Base-by-base conservation (phyloP, 1,140 invertebrate species). In the Dinothrombium tinctorium region DNA sequence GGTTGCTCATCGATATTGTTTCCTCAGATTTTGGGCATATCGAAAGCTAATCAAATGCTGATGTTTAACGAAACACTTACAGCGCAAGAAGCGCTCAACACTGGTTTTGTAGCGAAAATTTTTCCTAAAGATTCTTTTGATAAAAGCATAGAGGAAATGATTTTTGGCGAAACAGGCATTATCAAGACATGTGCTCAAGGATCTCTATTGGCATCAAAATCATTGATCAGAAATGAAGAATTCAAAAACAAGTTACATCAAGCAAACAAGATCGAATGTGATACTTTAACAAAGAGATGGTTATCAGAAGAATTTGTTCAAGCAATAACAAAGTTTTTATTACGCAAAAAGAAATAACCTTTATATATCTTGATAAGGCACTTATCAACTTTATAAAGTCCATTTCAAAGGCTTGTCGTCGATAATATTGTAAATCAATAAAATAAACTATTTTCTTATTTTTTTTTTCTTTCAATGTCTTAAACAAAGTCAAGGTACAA, bases 1-100 rank as follows among this genome's bases (percentile, higher is more conserved):
- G 82, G 72, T 12, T 69, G 79, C 53, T 82, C 83, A 6, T 72
- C 75, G 9, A 75, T 73, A 49, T 73, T 69, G 24, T 89, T 89
- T 55, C 79, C 84, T 0, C 64, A 59, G 51, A 58, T 89, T 23
- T 67, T 94, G 60, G 87, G 87, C 45, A 37, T 19, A 40, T 43
- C 49, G 7, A 53, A 81, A 68, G 81, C 83, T 19, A 66, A 62
- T 42, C 76, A 87, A 57, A 59, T 89, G 58, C 58, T 92, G 26
- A 56, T 79, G 21, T 74, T 87, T 43, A 76, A 76, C 47, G 63
- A 74, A 42, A 83, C 74, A 59, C 62, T 92, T 42, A 66, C 64
- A 45, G 80, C 81, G 5, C 42, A 62, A 39, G 72, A 82, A 60
- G 84, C 82, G 2, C 37, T 43, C 22, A 25, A 31, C 3, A 6